Base-by-base conservation (phyloP, 2,888 invertebrate genomes). In the Hermodice carunculata region DNA sequence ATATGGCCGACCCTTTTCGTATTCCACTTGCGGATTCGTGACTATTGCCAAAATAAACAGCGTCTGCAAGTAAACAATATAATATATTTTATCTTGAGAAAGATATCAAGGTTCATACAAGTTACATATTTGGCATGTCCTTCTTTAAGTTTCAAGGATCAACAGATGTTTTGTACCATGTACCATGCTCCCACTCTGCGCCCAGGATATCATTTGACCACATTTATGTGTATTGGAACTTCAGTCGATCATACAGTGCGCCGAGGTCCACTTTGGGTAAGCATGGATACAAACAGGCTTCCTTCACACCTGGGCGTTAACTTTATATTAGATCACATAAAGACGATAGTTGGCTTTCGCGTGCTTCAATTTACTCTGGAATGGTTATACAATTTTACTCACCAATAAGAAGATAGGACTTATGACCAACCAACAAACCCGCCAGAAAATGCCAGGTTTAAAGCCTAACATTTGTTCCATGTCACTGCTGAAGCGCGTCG, bases 381-480 rank as follows among this genome's bases (percentile, higher is more conserved):
- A 17, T 17, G 8, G 8, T 17, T 46, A 51, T 8, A 5, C 51
- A 24, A 42, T 3, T 28, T n/a, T 58, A 71, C 78, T 75, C 69
- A 84, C 85, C 64, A 85, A 59, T 11, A 84, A 68, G 61, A 84
- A 80, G 8, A 78, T 31, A 2, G 85, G 85, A 43, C 82, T 81
- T 58, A 86, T 80, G 60, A 76, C 75, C 2, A 75, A 71, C 86
- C 86, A 86, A 49, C 82, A 86, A 31, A 79, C 65, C 32, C 72
- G 66, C 85, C 85, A 85, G 73, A 80, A 84, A 11, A 73, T 67
- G 0, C 79, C 77, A 4, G 84, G 82, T n/a, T 76, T 69, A 49
- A 74, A 75, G 8, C 86, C 86, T 4, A 85, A 62, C 86, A 86
- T 86, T 6, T 74, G 68, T 65, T 84, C 71, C n/a, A 86, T 79